Percentiles rank a stretch among this genome's conserved stretches.
phyloP scores from a whole-genome alignment of 1,140 invertebrate genomes.

The Cotesia glomerata region DNA sequence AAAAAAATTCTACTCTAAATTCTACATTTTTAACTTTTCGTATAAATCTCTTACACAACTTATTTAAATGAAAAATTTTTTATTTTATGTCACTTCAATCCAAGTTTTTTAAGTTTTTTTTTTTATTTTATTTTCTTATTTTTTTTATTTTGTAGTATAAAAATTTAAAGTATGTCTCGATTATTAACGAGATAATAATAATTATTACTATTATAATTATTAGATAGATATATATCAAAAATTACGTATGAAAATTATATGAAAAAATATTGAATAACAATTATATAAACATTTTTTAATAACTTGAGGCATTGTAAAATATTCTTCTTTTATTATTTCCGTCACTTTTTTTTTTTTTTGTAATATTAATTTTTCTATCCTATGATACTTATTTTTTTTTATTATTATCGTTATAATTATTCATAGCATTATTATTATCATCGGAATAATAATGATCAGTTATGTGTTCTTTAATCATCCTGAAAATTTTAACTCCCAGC shows the following conservation, averaged over 20 bases:
- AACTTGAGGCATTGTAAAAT: neutral
- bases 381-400: constrained; percentile 16
- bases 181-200: constrained; percentile 1
- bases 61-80: neutral
- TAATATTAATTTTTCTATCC: neutral
- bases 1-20: neutral
- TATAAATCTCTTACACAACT: neutral
- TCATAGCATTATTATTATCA: too few species aligned
- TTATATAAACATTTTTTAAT: neutral
- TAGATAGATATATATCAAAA: neutral
- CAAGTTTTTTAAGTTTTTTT: neutral
- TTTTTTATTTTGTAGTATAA: neutral
- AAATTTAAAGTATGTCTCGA: neutral
- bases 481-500: constrained; percentile 1
- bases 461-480: too few species aligned
- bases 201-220: neutral
- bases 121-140: neutral
- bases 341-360: constrained; percentile 12
- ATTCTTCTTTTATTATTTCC: neutral
- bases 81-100: neutral
- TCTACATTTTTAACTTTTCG: too few species aligned
- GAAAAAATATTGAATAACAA: constrained; percentile 11
- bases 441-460: too few species aligned
- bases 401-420: neutral
- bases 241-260: constrained; percentile 8